Evolutionary conservation across 2,113 vertebrate genomes (phyloP).

Genomic region (Spea multiplicata): DNA sequence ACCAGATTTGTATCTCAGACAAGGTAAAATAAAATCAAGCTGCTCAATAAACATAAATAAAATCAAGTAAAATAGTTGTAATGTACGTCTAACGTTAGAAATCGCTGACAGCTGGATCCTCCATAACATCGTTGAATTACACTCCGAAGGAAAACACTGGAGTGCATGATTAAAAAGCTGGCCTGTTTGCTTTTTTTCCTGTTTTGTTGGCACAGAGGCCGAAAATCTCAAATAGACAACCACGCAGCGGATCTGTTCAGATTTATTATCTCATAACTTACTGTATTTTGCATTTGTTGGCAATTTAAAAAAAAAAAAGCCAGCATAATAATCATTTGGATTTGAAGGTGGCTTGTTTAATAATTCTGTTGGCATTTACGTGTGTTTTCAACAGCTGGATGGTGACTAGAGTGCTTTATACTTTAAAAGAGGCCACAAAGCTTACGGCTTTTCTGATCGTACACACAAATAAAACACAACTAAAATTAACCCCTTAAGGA

Average conservation of each 20-base stretch:
- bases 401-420: not conserved
- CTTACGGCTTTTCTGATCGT: not conserved
- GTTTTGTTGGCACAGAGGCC: slow-evolving; percentile 13
- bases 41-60: no score
- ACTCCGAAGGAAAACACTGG: slow-evolving; percentile 2
- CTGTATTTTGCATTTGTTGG: slow-evolving; percentile 37
- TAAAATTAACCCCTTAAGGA: no score
- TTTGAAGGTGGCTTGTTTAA: slow-evolving; percentile 42
- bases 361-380: slow-evolving; percentile 19
- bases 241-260: slow-evolving; percentile 16
- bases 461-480: not conserved
- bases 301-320: slow-evolving; percentile 4
- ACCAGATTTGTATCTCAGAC: no score
- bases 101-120: not conserved
- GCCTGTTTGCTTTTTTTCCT: slow-evolving; percentile 4
- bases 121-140: not conserved
- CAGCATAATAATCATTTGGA: slow-evolving; percentile 22
- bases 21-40: no score
- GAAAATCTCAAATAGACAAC: slow-evolving; percentile 22
- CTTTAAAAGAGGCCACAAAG: slow-evolving; percentile 12
- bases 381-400: slow-evolving; percentile 25
- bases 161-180: not conserved
- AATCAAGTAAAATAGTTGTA: no score
- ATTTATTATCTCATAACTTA: slow-evolving; percentile 34
- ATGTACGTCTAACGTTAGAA: no score